Base-by-base conservation (phyloP, 2,888 invertebrate genomes). In the Julus scanicus region DNA sequence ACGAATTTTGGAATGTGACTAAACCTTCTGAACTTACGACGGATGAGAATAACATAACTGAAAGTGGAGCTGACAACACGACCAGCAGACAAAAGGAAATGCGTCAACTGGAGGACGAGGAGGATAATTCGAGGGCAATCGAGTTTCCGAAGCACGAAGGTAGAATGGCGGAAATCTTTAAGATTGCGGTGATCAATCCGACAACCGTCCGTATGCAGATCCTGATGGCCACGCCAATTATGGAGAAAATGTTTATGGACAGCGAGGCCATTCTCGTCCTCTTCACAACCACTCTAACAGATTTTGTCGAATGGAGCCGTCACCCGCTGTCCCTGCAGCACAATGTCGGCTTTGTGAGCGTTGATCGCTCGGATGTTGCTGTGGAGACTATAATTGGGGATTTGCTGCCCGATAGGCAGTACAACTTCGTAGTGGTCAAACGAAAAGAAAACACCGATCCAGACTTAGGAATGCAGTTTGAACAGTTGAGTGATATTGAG, bases 331-430 rank as follows among this genome's bases (percentile, higher is more conserved):
- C 87, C 53, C 84, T 87, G 39, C 87, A 88, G n/a, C 86, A 84
- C n/a, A 88, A 88, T 29, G 86, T 88, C n/a, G 88, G 84, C 49
- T 87, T 88, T 29, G 88, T 88, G 15, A 87, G 87, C 80, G 87
- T 88, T 11, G 53, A 87, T 39, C 39, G 88, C 20, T 88, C 88
- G 15, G 87, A 87, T 29, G 86, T 84, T 8, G 88, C 87, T 29
- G 87, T 71, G 13, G 88, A 88, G 57, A 87, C 84, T 0, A 37
- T 87, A 37, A 84, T 88, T 39, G 63, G 84, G 17, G 88, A 88
- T n/a, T 29, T 88, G 86, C 53, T 83, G n/a, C 87, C 88, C 8
- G 44, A 87, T 29, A 29, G 84, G 20, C 87, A 87, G 53, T 88
- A 88, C 57, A 53, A 87, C 84, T 88, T 88, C 44, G 87, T 88